These are phyloP conservation scores for Delichon dasypus DNA, from an alignment of 2,797 vertebrate genomes.

Conservation along the genomic window DNA sequence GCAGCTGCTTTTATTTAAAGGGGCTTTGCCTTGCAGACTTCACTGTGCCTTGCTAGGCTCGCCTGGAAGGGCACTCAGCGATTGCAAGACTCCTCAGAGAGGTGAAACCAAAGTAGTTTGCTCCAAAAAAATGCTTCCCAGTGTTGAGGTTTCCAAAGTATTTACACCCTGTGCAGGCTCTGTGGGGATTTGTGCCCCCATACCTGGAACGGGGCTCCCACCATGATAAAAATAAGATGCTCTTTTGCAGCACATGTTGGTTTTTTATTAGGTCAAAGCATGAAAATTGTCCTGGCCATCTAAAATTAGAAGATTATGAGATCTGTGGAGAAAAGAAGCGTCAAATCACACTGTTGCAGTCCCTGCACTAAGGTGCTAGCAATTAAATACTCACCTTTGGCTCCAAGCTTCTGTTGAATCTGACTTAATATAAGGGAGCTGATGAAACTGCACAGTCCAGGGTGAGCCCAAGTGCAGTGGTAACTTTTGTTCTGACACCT, in stretches of 20 bases:
- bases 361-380: background rate
- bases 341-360: background rate
- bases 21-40: conserved; percentile 47
- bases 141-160: background rate
- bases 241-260: background rate
- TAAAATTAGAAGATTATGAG: conserved; percentile 4
- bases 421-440: background rate
- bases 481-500: background rate
- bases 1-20: conserved; percentile 60
- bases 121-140: background rate
- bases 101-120: background rate
- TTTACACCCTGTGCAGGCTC: background rate
- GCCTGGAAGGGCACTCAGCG: background rate
- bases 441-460: background rate
- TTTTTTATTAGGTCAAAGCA: conserved; percentile 5
- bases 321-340: background rate
- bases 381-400: background rate
- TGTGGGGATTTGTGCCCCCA: background rate
- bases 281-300: background rate
- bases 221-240: background rate
- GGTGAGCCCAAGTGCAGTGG: background rate
- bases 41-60: background rate
- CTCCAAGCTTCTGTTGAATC: background rate
- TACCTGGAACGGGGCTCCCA: background rate
- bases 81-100: background rate